Base-by-base conservation (phyloP, 2,888 invertebrate species). In the Megalurothrips usitatus region DNA sequence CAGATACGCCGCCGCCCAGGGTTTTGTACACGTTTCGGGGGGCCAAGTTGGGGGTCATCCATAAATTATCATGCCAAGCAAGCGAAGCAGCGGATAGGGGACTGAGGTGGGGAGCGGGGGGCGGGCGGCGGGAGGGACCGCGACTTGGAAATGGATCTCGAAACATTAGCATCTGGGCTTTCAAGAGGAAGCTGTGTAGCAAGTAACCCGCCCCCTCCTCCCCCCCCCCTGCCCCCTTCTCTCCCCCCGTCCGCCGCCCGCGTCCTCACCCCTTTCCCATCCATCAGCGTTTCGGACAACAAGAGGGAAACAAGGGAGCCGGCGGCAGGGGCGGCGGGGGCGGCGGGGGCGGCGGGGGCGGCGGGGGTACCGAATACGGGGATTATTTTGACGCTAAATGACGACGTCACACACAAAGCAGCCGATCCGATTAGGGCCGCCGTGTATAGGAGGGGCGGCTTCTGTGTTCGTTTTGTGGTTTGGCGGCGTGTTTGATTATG, bases 101-200 rank as follows among this genome's bases (percentile, higher is more conserved):
- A 75, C 9, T 11, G 9, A 26, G 68, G 26, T 23, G 68, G 68
- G 26, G 9, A 26, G 68, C 8, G 68, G 68, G 68, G 26, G 12
- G 8, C 11, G 68, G 8, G 68, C 23, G n/a, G 68, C 9, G 9
- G 23, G n/a, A 8, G 11, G 68, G 26, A 26, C 23, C 68, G 23
- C 23, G 68, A 26, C 68, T 75, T 75, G 68, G 68, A 75, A 75
- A 75, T 75, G 68, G 68, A 75, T 75, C 68, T 75, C 68, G 23
- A 75, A 75, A 75, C 68, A 75, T 75, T 75, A 75, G 68, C 68
- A 75, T 75, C 68, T 26, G 68, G 68, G 68, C 68, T 75, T 75
- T 75, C 68, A 75, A 75, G 68, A 75, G 68, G 68, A 75, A 75
- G 26, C 68, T 75, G 68, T 26, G 68, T 75, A 75, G 26, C 23